Evolutionary conservation across 1,140 invertebrate species (phyloP).

Genomic region (Diachasmimorpha longicaudata): DNA sequence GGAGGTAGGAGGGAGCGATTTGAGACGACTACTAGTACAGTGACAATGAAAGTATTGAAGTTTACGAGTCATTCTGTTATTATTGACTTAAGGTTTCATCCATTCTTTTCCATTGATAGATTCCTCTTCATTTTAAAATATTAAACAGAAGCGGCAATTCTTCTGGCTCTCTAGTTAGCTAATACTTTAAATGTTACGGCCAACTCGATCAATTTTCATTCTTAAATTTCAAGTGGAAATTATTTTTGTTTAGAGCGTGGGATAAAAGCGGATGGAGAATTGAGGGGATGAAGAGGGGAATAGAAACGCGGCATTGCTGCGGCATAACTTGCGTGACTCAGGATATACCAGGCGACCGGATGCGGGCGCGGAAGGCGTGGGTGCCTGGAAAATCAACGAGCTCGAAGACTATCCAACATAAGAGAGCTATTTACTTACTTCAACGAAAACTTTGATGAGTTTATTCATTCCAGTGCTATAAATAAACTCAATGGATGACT

Average conservation of each 20-base stretch:
- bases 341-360: slow-evolving; percentile 36
- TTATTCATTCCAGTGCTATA: no score
- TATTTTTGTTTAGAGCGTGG: background rate
- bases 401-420: slow-evolving; percentile 12
- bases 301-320: slow-evolving; percentile 21
- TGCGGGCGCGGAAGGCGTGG: slow-evolving; percentile 36
- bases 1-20: no score
- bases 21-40: no score
- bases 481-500: no score
- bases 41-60: no score
- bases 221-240: background rate
- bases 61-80: no score
- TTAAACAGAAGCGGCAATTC: background rate
- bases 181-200: background rate
- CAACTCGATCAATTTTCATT: background rate
- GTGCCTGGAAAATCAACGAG: slow-evolving; percentile 35
- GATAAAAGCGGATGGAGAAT: background rate
- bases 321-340: slow-evolving; percentile 35
- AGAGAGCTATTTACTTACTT: slow-evolving; percentile 13
- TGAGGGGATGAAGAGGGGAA: background rate
- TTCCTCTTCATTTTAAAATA: no score
- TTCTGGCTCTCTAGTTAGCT: background rate
- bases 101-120: no score
- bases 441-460: background rate
- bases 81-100: no score